phyloP scores from a whole-genome alignment of 2,888 invertebrate species.

The Heliconius ismenius region DNA sequence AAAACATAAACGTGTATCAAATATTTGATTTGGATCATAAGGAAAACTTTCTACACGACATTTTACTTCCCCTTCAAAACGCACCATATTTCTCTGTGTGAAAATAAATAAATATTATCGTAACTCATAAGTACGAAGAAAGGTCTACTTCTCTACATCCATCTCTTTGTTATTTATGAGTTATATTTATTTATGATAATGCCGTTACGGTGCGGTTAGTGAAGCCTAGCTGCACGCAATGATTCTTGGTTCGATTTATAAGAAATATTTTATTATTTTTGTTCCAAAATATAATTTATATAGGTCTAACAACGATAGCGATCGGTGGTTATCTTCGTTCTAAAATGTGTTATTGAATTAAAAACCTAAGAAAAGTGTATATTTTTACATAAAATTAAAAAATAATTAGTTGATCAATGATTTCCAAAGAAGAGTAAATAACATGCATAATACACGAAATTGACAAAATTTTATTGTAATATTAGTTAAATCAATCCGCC shows the following conservation, averaged over 20 bases:
- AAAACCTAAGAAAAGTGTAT: neutral
- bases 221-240: neutral
- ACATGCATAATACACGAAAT: neutral
- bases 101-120: neutral
- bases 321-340: too few relatives aligned
- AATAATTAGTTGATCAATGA: too few relatives aligned
- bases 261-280: neutral
- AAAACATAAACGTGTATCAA: too few relatives aligned
- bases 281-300: too few relatives aligned
- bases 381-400: too few relatives aligned
- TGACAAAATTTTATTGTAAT: slow-evolving; percentile 1
- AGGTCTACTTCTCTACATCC: neutral
- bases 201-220: neutral
- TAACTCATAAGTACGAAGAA: neutral
- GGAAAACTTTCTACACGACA: neutral
- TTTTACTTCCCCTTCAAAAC: neutral
- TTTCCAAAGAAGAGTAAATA: neutral
- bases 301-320: too few relatives aligned
- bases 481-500: slow-evolving; percentile 23
- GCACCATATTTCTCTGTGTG: too few relatives aligned
- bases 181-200: neutral
- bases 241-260: neutral
- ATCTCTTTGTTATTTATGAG: neutral
- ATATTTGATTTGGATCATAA: too few relatives aligned
- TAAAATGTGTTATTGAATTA: neutral